phyloP scores from a whole-genome alignment of 2,888 invertebrate species.

The Drosophila ustulata region DNA sequence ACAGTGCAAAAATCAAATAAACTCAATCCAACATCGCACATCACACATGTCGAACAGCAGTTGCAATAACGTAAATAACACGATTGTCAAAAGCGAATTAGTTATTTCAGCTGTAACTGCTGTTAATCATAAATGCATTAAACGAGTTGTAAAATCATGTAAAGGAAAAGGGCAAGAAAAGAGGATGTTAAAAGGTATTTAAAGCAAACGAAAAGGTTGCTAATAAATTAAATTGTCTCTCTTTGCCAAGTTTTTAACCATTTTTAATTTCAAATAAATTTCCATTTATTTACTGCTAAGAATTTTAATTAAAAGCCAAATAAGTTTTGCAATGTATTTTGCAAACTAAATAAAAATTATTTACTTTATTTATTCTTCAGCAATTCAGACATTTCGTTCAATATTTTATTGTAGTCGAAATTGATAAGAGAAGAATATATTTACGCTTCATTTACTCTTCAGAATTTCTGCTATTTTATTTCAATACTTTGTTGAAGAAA shows the following conservation, averaged over 20 bases:
- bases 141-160: not conserved
- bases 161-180: not conserved
- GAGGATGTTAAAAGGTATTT: no score
- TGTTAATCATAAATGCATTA: conserved; percentile 23
- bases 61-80: conserved; percentile 34
- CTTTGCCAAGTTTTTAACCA: no score
- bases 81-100: conserved; percentile 38
- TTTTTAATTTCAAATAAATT: no score
- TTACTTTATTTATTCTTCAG: no score
- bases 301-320: not conserved
- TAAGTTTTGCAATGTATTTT: not conserved
- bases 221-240: not conserved
- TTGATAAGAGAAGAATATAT: no score
- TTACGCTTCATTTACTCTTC: no score
- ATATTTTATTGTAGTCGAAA: no score
- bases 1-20: conserved; percentile 69
- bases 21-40: conserved; percentile 58
- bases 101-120: conserved; percentile 34
- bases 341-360: no score
- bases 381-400: no score
- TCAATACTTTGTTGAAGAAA: no score
- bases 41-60: not conserved
- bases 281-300: not conserved
- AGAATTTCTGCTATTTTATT: no score
- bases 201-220: no score